Base-by-base conservation (phyloP, 1,140 invertebrate genomes). In the Drepana arcuata region DNA sequence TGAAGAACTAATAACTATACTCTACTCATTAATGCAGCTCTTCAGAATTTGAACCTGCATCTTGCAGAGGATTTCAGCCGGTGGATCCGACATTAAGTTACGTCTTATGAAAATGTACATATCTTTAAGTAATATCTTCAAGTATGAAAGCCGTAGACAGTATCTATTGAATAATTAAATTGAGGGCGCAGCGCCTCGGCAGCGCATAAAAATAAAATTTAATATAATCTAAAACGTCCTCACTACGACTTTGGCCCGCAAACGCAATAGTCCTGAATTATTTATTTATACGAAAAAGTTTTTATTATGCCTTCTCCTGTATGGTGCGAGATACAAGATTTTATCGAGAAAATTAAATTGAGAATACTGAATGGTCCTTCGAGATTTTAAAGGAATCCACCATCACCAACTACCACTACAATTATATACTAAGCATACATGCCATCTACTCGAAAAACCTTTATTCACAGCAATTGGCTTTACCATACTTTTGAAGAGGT, bases 271-370 rank as follows among this genome's bases (percentile, higher is more conserved):
- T 42, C 36, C 27, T 38, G 26, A 43, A 43, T 42, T 43, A 48
- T 48, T 48, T 48, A 48, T 42, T 42, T 35, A 43, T 39, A 32
- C 31, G 39, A 42, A 31, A 48, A 48, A 42, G 26, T 48, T 48
- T 48, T 41, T 48, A 48, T 38, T 42, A 39, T 40, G 31, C 27
- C 26, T 14, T 32, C 24, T 44, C 15, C 15, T 26, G 24, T 7
- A 11, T 1, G 15, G 24, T 10, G 3, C 14, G 27, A 46, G 15
- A 21, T 16, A 36, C 2, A 27, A 23, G n/a, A 26, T 4, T 10
- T 7, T n/a, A 26, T 6, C 24, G 24, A 26, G 6, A n/a, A 6
- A 26, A 26, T 26, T 26, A 26, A 21, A 21, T 21, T 21, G 4
- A 21, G 9, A 5, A 21, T 21, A n/a, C n/a, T n/a, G n/a, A n/a